These are phyloP conservation scores for Leptoteleia sp. DNA, from an alignment of 1,140 invertebrate species.

Conservation along the genomic window DNA sequence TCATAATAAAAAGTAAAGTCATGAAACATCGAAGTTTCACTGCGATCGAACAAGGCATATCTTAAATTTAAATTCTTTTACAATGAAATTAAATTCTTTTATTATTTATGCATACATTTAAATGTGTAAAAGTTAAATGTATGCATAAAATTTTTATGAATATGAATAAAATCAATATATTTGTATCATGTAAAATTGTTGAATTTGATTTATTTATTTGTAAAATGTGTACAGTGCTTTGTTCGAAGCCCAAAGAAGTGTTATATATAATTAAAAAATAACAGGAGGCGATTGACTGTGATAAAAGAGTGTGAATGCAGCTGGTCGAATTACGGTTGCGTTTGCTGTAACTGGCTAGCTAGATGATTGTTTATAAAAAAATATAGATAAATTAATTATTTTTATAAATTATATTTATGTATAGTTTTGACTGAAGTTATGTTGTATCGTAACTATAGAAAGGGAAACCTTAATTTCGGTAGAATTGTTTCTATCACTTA, in stretches of 20 bases:
- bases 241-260: conserved; percentile 38
- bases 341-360: conserved; percentile 53
- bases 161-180: neutral
- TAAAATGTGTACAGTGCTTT: conserved; percentile 36
- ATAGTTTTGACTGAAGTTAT: conserved; percentile 51
- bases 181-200: neutral
- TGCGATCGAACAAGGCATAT: conserved; percentile 41
- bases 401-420: conserved; percentile 54
- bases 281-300: conserved; percentile 74
- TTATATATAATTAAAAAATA: conserved; percentile 50
- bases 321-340: conserved; percentile 65
- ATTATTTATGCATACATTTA: conserved; percentile 1
- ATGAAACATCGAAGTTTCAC: conserved; percentile 40
- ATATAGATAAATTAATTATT: conserved; percentile 53
- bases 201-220: conserved; percentile 12
- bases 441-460: conserved; percentile 21
- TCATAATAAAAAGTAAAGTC: conserved; percentile 2
- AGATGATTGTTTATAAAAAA: conserved; percentile 46
- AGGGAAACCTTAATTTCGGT: neutral
- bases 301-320: conserved; percentile 74
- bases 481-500: conserved; percentile 23
- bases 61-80: conserved; percentile 13
- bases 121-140: conserved; percentile 7
- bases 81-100: neutral
- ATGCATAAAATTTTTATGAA: neutral